Base-by-base conservation (phyloP, 2,797 vertebrate genomes). In the Siniperca undulata region DNA sequence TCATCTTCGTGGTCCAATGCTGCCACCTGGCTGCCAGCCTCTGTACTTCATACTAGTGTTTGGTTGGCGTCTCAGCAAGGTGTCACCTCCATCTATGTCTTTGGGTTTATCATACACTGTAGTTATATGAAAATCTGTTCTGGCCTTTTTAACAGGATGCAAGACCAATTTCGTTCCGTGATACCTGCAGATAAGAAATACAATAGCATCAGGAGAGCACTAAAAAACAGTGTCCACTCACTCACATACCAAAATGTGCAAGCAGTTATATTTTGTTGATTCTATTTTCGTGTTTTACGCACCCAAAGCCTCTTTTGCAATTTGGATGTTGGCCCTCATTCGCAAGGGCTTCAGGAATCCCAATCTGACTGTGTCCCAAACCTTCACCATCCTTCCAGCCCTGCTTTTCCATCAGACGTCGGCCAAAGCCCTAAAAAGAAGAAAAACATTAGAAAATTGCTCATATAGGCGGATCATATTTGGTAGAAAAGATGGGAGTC, bases 221-320 rank as follows among this genome's bases (percentile, higher is more conserved):
- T 46, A 48, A 56, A 58, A 20, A 59, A 72, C 30, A 38, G 11
- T 34, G 19, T 65, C 13, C 8, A 46, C n/a, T 72, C 6, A 42
- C 13, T 70, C 0, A 5, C 1, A 55, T 1, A 34, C 20, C 7
- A 68, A 66, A 72, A 56, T 38, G n/a, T 20, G 27, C 11, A 44
- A 52, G 27, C 5, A 27, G 50, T 56, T 65, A 4, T 7, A 42
- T 64, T 44, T 55, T 48, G 4, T 50, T 7, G 2, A 38, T 20
- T 60, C 0, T 19, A 1, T 44, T 77, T 73, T 58, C 0, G 12
- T 46, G 24, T 72, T 66, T 5, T 65, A 94, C 97, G 94, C 70
- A 99, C 99, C 99, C 99, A 83, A 99, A 95, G 34, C 99, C 99
- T 86, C 96, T 96, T 92, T 97, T 99, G 92, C 98, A 99, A 59